phyloP scores from a whole-genome alignment of 2,113 vertebrate genomes.

The Chiloscyllium plagiosum region DNA sequence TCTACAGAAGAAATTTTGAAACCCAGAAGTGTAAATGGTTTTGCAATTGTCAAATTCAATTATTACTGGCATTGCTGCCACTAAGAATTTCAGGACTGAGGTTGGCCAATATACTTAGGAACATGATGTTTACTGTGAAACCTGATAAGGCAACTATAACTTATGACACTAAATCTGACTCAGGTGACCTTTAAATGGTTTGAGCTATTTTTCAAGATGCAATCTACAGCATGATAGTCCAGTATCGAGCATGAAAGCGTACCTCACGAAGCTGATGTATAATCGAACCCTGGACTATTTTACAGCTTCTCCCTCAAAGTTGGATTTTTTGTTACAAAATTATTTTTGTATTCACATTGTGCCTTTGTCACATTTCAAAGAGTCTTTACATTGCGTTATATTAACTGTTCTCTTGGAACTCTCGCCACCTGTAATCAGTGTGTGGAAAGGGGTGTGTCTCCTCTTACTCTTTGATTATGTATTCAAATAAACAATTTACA shows the following conservation, averaged over 20 bases:
- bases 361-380: not conserved
- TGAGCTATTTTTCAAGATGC: not conserved
- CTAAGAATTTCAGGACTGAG: not conserved
- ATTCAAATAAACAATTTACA: too few relatives aligned
- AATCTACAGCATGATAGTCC: not conserved
- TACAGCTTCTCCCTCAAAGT: not conserved
- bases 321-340: not conserved
- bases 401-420: not conserved
- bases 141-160: not conserved
- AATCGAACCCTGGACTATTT: not conserved
- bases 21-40: too few relatives aligned
- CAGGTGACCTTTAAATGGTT: constrained; percentile 12
- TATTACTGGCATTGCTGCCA: not conserved
- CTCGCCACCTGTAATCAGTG: too few relatives aligned
- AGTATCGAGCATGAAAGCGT: not conserved
- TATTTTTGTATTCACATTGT: not conserved
- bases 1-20: not conserved
- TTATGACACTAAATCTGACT: not conserved
- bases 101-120: too few relatives aligned
- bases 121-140: not conserved
- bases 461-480: too few relatives aligned
- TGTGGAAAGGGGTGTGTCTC: too few relatives aligned
- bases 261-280: not conserved
- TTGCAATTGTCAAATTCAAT: not conserved
- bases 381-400: not conserved